These are phyloP conservation scores for Drosophila repleta DNA, from an alignment of 1,140 invertebrate genomes.

Conservation along the genomic window DNA sequence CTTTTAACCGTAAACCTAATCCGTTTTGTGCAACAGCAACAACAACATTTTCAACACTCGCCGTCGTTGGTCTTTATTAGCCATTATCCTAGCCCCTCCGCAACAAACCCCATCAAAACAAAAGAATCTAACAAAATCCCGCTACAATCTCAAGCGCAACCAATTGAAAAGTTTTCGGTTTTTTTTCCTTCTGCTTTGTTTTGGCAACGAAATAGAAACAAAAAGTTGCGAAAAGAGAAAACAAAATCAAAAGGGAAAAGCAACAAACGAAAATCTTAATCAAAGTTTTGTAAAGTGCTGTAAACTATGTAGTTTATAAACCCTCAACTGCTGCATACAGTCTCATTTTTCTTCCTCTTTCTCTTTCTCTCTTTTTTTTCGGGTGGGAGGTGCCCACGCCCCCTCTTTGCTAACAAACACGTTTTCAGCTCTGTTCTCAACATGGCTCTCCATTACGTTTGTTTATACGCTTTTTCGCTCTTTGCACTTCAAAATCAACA, in stretches of 20 bases:
- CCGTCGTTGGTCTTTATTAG: constrained; percentile 27
- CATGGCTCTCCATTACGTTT: constrained; percentile 73
- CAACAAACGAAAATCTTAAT: constrained; percentile 81
- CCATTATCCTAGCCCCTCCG: constrained; percentile 2
- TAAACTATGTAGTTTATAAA: constrained; percentile 76
- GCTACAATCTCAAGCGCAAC: constrained; percentile 31
- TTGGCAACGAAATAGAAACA: constrained; percentile 1
- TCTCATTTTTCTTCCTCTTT: background rate
- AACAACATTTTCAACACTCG: background rate
- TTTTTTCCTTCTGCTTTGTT: background rate
- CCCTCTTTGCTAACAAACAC: constrained; percentile 14
- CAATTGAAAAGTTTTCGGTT: constrained; percentile 46
- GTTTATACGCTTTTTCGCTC: constrained; percentile 74
- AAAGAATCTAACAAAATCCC: constrained; percentile 30
- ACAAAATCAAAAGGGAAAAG: constrained; percentile 35
- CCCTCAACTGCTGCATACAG: background rate
- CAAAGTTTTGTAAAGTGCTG: constrained; percentile 79
- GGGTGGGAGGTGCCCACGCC: background rate
- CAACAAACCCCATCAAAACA: constrained; percentile 10
- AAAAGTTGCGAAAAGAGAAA: constrained; percentile 21
- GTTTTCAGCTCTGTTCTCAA: constrained; percentile 37
- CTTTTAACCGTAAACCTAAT: background rate
- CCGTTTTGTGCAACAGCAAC: background rate
- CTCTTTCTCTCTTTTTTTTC: background rate
- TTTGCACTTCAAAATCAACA: constrained; percentile 78